These are phyloP conservation scores for Epiperipatus broadwayi DNA, from an alignment of 2,888 invertebrate genomes.

Conservation along the genomic window DNA sequence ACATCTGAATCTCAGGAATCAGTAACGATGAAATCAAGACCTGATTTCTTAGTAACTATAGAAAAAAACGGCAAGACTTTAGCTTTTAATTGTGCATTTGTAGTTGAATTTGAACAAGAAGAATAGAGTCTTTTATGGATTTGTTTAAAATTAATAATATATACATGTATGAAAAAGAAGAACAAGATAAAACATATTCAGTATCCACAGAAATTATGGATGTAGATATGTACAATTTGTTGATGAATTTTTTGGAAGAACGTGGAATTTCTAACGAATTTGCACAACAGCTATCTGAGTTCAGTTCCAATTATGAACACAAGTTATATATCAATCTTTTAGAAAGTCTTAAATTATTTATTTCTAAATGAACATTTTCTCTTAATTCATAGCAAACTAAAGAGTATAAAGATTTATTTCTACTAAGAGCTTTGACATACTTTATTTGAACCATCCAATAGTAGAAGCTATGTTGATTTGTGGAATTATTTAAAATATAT, in stretches of 20 bases:
- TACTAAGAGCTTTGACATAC: no score
- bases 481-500: no score
- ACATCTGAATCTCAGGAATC: no score
- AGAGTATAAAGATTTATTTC: no score
- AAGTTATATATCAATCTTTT: conserved; percentile 69
- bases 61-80: conserved; percentile 48
- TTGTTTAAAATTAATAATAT: conserved; percentile 84
- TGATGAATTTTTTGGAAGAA: conserved; percentile 88
- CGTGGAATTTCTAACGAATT: conserved; percentile 86
- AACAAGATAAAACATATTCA: conserved; percentile 65
- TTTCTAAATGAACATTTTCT: no score
- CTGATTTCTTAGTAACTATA: conserved; percentile 74
- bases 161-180: conserved; percentile 65
- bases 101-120: conserved; percentile 34
- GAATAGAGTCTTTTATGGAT: conserved; percentile 45
- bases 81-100: conserved; percentile 64
- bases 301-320: conserved; percentile 84
- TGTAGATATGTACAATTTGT: conserved; percentile 76
- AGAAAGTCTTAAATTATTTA: conserved; percentile 66
- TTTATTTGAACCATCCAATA: no score
- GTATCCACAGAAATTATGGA: conserved; percentile 87
- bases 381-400: no score
- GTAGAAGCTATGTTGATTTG: no score
- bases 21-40: conserved; percentile 67
- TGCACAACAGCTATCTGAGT: conserved; percentile 62